Conservation (phyloP, 2,888 invertebrate species). For the Unio delphinus region DNA sequence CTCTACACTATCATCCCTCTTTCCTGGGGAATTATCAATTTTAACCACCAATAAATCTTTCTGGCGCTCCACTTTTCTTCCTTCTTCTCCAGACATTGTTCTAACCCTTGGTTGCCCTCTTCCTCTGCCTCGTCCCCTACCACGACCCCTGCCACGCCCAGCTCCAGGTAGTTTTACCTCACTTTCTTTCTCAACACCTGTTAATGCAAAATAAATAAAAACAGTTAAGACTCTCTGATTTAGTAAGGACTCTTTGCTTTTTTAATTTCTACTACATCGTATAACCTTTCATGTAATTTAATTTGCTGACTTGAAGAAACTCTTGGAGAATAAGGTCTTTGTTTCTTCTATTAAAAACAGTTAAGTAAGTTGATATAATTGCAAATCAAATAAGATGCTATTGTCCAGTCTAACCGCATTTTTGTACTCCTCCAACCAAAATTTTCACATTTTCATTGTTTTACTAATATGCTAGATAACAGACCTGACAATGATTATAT, state of each 20-base stretch:
- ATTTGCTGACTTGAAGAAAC: no score
- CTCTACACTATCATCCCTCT: constrained; percentile 49
- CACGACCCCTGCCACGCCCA: constrained; percentile 51
- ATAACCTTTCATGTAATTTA: no score
- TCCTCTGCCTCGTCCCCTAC: constrained; percentile 49
- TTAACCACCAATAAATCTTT: constrained; percentile 63
- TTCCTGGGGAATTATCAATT: constrained; percentile 61
- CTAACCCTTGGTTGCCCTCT: constrained; percentile 49
- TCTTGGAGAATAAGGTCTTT: no score
- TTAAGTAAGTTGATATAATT: constrained; percentile 5
- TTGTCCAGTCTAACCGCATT: no score
- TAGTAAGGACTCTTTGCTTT: no score
- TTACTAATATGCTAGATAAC: no score
- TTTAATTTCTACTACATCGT: no score
- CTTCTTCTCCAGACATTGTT: constrained; percentile 57
- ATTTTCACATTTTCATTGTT: no score
- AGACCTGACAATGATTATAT: no score
- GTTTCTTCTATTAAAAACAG: no score
- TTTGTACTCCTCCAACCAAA: no score
- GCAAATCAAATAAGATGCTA: constrained; percentile 16
- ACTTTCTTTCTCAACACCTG: constrained; percentile 37
- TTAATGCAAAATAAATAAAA: neutral
- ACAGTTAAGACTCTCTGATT: no score
- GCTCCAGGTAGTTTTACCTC: constrained; percentile 36
- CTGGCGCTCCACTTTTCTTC: constrained; percentile 58